phyloP scores from a whole-genome alignment of 2,113 vertebrate genomes.

The Petroica traversi region DNA sequence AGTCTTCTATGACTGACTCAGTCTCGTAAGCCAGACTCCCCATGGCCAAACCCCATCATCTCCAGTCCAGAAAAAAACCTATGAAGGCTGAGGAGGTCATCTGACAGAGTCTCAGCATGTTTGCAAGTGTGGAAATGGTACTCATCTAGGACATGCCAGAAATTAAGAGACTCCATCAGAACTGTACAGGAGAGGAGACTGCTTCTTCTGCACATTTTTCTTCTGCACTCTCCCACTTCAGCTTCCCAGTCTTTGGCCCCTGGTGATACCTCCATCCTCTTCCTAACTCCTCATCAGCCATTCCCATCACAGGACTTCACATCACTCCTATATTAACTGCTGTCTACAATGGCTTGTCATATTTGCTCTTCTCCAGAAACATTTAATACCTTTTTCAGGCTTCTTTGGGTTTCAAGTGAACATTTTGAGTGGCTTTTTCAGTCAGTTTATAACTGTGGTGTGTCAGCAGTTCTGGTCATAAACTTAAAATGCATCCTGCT shows the following conservation, averaged over 20 bases:
- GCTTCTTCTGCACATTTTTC: neutral
- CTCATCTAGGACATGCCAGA: neutral
- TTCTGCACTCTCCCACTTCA: neutral
- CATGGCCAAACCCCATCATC: neutral
- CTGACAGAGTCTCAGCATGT: neutral
- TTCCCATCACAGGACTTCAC: accelerated
- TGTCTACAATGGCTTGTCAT: neutral
- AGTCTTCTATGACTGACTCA: neutral
- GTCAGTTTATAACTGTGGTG: neutral
- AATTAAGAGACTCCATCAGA: neutral
- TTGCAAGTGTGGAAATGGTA: neutral
- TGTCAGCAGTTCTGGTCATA: neutral
- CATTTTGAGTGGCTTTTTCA: neutral
- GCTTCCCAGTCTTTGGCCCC: neutral
- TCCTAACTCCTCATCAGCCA: neutral
- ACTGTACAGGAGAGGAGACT: neutral
- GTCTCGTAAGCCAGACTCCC: neutral
- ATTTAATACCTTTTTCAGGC: neutral
- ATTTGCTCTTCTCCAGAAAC: neutral
- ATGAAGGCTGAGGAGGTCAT: accelerated
- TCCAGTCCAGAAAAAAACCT: neutral
- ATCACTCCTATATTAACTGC: neutral
- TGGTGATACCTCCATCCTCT: neutral
- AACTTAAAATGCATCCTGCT: neutral
- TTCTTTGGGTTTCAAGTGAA: neutral